A percentile compares a stretch with the other conserved stretches of the same genome.
These are phyloP conservation scores for Rhinichthys klamathensis DNA, from an alignment of 2,113 vertebrate species.

Conservation along the genomic window DNA sequence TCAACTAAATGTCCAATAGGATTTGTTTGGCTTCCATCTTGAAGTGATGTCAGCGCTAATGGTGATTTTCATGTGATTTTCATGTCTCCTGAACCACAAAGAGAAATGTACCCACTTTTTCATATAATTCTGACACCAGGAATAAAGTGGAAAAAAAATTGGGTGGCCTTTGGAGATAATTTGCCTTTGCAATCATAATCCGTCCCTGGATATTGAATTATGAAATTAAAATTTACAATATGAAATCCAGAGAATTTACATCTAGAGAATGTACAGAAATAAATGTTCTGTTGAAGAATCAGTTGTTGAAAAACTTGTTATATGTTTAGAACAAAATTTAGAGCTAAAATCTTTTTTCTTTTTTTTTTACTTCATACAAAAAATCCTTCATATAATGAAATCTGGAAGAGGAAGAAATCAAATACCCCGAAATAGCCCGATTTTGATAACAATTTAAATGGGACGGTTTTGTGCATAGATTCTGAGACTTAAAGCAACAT, in stretches of 20 bases:
- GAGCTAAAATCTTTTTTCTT: neutral
- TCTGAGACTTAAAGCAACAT: neutral
- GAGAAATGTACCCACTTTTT: too few species aligned
- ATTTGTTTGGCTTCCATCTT: too few species aligned
- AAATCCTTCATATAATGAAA: neutral
- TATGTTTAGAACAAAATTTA: neutral
- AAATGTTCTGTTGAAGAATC: neutral
- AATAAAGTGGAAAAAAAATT: too few species aligned
- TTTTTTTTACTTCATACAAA: neutral
- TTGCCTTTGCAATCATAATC: too few species aligned
- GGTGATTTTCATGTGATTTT: too few species aligned
- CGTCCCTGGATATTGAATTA: too few species aligned
- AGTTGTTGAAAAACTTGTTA: neutral
- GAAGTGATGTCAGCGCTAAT: too few species aligned
- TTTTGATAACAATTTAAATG: neutral
- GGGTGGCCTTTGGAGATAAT: too few species aligned
- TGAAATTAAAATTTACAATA: too few species aligned
- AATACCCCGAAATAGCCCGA: neutral
- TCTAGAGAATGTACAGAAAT: neutral
- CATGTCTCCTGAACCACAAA: too few species aligned
- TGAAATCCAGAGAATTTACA: neutral
- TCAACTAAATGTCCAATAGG: too few species aligned
- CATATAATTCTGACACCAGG: too few species aligned
- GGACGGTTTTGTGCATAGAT: neutral
- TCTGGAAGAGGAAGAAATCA: neutral